Evolutionary conservation across 2,888 invertebrate genomes (phyloP).

Genomic region (Lordiphosa fenestrarum): DNA sequence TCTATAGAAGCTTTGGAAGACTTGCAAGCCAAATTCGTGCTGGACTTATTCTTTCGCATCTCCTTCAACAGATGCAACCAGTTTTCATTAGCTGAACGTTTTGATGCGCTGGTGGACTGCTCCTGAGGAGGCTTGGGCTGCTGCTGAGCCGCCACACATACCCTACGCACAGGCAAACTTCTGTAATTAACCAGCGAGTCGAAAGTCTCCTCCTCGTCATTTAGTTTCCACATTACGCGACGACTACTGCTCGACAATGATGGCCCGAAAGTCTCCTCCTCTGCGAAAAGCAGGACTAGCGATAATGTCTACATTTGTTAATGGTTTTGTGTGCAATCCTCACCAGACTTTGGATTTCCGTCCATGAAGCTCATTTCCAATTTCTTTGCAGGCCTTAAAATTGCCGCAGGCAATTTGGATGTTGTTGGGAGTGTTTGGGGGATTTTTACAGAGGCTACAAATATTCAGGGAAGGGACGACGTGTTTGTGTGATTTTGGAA

Average conservation of each 20-base stretch:
- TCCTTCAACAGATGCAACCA: conserved; percentile 6
- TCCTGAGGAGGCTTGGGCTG: conserved; percentile 9
- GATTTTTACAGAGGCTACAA: conserved; percentile 12
- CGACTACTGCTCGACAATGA: conserved; percentile 49
- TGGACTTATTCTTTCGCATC: background rate
- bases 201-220: conserved; percentile 49
- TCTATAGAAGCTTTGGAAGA: conserved; percentile 28
- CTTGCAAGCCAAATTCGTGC: background rate
- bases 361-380: conserved; percentile 36
- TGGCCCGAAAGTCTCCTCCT: conserved; percentile 36
- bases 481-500: conserved; percentile 10
- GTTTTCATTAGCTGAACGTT: background rate
- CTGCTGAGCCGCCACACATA: conserved; percentile 2
- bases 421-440: conserved; percentile 4
- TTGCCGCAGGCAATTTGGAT: conserved; percentile 6
- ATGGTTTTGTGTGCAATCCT: background rate
- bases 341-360: conserved; percentile 48
- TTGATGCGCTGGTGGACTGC: conserved; percentile 1
- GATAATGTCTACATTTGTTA: background rate
- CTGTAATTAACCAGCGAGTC: conserved; percentile 56
- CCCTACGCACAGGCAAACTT: conserved; percentile 7
- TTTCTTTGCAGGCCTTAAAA: conserved; percentile 3
- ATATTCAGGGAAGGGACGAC: conserved; percentile 11
- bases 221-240: conserved; percentile 52
- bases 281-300: background rate